Evolutionary conservation across 2,797 vertebrate genomes (phyloP).

Genomic region (Liasis olivaceus): DNA sequence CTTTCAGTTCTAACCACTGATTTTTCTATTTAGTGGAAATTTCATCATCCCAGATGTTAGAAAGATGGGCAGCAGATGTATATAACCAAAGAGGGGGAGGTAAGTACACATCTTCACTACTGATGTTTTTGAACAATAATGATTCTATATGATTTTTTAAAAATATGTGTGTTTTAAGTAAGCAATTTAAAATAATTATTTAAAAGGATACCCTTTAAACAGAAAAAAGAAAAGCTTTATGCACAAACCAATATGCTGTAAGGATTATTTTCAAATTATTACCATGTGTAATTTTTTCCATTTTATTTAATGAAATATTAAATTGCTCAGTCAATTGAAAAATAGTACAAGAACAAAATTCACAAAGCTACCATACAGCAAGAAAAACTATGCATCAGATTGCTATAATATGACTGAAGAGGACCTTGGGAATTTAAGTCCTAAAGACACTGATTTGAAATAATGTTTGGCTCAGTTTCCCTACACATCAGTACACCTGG

Average conservation of each 20-base stretch:
- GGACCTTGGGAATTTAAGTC: background rate
- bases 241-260: accelerated
- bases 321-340: conserved; percentile 14
- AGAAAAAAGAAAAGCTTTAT: background rate
- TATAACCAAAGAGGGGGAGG: background rate
- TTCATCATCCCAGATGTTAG: conserved; percentile 35
- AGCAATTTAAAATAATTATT: background rate
- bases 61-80: background rate
- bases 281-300: background rate
- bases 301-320: conserved; percentile 27
- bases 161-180: conserved; percentile 31
- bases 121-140: conserved; percentile 10
- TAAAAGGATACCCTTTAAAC: background rate
- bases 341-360: conserved; percentile 1
- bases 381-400: background rate
- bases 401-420: background rate
- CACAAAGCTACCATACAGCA: background rate
- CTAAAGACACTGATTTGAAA: background rate
- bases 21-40: conserved; percentile 23
- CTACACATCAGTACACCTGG: background rate
- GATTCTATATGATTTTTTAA: background rate
- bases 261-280: background rate
- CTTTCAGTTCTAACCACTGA: conserved; percentile 26
- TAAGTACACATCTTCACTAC: background rate
- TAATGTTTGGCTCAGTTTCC: background rate